phyloP scores from a whole-genome alignment of 2,113 vertebrate species.

The Empidonax traillii region DNA sequence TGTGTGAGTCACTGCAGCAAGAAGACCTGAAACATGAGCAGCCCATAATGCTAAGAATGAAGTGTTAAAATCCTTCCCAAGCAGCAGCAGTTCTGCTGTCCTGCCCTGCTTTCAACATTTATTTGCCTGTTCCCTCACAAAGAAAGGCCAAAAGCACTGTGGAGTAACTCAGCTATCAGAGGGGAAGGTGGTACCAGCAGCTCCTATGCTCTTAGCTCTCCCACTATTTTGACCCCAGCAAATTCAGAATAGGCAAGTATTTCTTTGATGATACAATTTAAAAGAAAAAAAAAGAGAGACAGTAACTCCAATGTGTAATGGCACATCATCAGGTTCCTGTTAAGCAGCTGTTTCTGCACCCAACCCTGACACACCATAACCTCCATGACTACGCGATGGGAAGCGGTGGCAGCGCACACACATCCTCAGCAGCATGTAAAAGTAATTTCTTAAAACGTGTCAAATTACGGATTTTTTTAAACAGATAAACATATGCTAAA shows the following conservation, averaged over 20 bases:
- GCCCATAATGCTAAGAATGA: background rate
- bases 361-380: accelerated
- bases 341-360: background rate
- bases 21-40: background rate
- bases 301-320: background rate
- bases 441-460: background rate
- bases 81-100: background rate
- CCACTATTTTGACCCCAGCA: background rate
- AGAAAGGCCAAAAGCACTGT: background rate
- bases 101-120: background rate
- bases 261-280: background rate
- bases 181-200: background rate
- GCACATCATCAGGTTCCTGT: background rate
- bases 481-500: background rate
- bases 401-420: background rate
- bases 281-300: background rate
- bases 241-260: background rate
- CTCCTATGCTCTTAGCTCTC: background rate
- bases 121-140: background rate
- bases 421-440: background rate
- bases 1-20: background rate
- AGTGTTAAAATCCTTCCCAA: background rate
- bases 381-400: accelerated
- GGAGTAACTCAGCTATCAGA: background rate
- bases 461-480: background rate